Conservation (phyloP, 2,888 invertebrate genomes). For the Camptogramma bilineatum region DNA sequence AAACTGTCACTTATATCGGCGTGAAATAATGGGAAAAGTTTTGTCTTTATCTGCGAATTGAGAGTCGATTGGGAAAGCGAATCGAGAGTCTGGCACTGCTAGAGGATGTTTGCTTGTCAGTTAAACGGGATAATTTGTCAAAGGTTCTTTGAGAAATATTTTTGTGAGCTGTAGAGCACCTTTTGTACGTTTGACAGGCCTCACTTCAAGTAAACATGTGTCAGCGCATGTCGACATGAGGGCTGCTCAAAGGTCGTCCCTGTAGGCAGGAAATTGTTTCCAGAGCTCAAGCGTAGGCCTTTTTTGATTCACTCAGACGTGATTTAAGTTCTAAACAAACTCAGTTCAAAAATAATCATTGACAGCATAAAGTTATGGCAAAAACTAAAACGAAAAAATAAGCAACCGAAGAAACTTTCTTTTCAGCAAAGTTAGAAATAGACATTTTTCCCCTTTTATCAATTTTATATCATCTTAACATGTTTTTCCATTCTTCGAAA, state of each 20-base stretch:
- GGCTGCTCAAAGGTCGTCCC: constrained; percentile 52
- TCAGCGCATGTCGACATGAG: constrained; percentile 53
- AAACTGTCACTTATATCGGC: constrained; percentile 51
- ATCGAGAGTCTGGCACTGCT: constrained; percentile 28
- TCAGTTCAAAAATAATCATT: constrained; percentile 9
- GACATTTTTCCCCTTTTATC: constrained; percentile 25
- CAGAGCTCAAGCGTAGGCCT: constrained; percentile 32
- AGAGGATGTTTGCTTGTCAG: constrained; percentile 45
- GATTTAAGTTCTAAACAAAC: constrained; percentile 23
- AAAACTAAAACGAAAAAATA: constrained; percentile 13
- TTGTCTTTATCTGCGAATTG: constrained; percentile 50
- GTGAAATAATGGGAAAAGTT: constrained; percentile 45
- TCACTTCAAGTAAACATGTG: constrained; percentile 71
- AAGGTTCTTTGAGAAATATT: constrained; percentile 72
- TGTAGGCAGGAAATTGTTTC: constrained; percentile 39
- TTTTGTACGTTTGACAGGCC: constrained; percentile 73
- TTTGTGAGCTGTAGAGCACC: constrained; percentile 62
- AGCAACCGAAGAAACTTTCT: constrained; percentile 10
- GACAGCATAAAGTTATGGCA: background rate
- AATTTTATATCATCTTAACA: constrained; percentile 39
- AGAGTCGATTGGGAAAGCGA: constrained; percentile 39
- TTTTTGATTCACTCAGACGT: constrained; percentile 16
- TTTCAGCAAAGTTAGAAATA: constrained; percentile 16
- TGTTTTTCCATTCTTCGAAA: constrained; percentile 46
- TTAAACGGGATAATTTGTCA: constrained; percentile 76